Evolutionary conservation across 2,888 invertebrate species (phyloP).

Genomic region (Elysia crispata): DNA sequence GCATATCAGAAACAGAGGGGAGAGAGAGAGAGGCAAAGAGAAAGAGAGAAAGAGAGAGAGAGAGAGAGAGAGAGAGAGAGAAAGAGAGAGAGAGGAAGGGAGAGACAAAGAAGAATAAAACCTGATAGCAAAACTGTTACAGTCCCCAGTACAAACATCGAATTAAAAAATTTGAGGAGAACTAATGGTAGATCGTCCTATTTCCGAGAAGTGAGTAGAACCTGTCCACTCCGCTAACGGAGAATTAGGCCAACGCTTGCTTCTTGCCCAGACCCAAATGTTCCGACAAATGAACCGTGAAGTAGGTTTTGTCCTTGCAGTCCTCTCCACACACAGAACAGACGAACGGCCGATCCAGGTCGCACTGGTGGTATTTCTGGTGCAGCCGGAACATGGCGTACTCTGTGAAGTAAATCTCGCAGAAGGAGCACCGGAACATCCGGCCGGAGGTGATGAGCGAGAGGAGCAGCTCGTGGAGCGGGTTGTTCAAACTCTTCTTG

Average conservation of each 20-base stretch:
- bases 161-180: too few relatives aligned
- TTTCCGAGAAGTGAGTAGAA: too few relatives aligned
- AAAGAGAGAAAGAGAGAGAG: too few relatives aligned
- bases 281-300: conserved; percentile 67
- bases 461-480: conserved; percentile 61
- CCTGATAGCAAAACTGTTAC: too few relatives aligned
- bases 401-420: conserved; percentile 71
- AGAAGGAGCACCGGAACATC: conserved; percentile 69
- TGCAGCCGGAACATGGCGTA: conserved; percentile 71
- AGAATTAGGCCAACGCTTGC: neutral
- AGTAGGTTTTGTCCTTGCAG: conserved; percentile 70
- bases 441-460: conserved; percentile 63
- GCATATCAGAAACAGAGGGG: too few relatives aligned
- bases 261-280: conserved; percentile 60
- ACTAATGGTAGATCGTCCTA: too few relatives aligned
- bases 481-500: conserved; percentile 13
- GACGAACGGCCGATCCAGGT: conserved; percentile 61
- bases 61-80: too few relatives aligned
- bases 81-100: too few relatives aligned
- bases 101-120: too few relatives aligned
- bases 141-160: too few relatives aligned
- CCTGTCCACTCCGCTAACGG: too few relatives aligned
- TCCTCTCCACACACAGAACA: conserved; percentile 69
- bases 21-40: too few relatives aligned
- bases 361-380: conserved; percentile 64